These are phyloP conservation scores for Mesorhabditis spiculigera DNA, from an alignment of 2,888 invertebrate genomes.

Conservation along the genomic window DNA sequence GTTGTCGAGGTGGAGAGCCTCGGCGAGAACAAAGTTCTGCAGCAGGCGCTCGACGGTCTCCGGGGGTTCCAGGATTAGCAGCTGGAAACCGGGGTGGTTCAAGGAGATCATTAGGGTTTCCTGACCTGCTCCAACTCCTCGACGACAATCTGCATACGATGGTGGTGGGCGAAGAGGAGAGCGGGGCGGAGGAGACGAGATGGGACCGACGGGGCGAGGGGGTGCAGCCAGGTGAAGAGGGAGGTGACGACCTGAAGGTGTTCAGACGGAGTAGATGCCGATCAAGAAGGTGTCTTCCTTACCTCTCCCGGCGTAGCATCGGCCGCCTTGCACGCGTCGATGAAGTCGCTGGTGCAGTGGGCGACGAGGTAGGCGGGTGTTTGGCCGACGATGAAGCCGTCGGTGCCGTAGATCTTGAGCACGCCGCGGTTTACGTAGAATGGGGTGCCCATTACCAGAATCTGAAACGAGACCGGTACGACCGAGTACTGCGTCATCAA, in stretches of 20 bases:
- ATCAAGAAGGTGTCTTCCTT: not conserved
- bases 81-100: not conserved
- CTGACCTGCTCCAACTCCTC: constrained; percentile 27
- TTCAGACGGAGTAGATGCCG: not conserved
- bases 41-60: constrained; percentile 23
- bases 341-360: constrained; percentile 29
- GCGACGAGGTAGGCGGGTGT: constrained; percentile 29
- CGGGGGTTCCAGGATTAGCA: constrained; percentile 29
- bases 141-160: constrained; percentile 32
- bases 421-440: constrained; percentile 41
- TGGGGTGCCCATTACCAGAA: constrained; percentile 17
- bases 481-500: not conserved
- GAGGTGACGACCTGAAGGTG: constrained; percentile 23
- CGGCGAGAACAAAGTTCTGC: constrained; percentile 26
- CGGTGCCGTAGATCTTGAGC: constrained; percentile 27
- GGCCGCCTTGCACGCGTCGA: constrained; percentile 20
- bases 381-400: constrained; percentile 22
- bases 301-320: constrained; percentile 26
- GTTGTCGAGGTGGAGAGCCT: constrained; percentile 24
- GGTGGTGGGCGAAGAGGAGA: constrained; percentile 36
- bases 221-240: constrained; percentile 31
- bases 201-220: constrained; percentile 24
- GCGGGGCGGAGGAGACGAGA: constrained; percentile 34
- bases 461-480: not conserved
- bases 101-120: not conserved